Percentiles rank a stretch among this genome's conserved stretches.
These are phyloP conservation scores for Coboldia fuscipes DNA, from an alignment of 1,140 invertebrate genomes.

Conservation along the genomic window DNA sequence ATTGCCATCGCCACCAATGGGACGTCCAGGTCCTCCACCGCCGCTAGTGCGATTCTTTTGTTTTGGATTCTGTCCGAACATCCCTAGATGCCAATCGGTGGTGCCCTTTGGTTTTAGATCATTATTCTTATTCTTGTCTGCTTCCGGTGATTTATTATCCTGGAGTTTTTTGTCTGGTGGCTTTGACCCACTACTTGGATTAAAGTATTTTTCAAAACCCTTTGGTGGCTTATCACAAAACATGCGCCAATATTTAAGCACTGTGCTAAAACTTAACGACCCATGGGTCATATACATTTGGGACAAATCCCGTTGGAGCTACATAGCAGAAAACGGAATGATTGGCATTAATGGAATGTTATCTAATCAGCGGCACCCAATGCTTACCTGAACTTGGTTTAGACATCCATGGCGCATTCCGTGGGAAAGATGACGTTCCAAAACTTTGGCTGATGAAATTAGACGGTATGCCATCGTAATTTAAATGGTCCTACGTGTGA, in stretches of 20 bases:
- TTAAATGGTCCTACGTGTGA: too few species aligned
- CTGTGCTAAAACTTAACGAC: constrained; percentile 11
- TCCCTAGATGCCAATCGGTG: constrained; percentile 41
- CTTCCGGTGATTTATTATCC: constrained; percentile 11
- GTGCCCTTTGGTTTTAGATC: constrained; percentile 19
- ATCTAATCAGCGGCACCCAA: background rate
- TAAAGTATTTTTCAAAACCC: constrained; percentile 83
- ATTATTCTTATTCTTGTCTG: constrained; percentile 14
- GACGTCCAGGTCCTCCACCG: constrained; percentile 19
- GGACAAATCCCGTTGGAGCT: constrained; percentile 5
- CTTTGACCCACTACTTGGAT: constrained; percentile 29
- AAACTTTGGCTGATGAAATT: constrained; percentile 11
- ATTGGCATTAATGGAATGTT: background rate
- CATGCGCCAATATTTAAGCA: constrained; percentile 5
- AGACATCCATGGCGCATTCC: constrained; percentile 5
- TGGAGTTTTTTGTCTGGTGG: constrained; percentile 16
- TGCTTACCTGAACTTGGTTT: background rate
- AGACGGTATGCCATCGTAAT: constrained; percentile 14
- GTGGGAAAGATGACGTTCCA: constrained; percentile 11
- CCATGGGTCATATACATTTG: background rate
- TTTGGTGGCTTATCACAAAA: constrained; percentile 39
- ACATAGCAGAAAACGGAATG: background rate
- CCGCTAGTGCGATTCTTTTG: constrained; percentile 7
- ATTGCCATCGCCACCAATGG: constrained; percentile 28
- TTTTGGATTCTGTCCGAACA: constrained; percentile 24